These are phyloP conservation scores for Megaleporinus macrocephalus DNA, from an alignment of 2,113 vertebrate species.

Conservation along the genomic window DNA sequence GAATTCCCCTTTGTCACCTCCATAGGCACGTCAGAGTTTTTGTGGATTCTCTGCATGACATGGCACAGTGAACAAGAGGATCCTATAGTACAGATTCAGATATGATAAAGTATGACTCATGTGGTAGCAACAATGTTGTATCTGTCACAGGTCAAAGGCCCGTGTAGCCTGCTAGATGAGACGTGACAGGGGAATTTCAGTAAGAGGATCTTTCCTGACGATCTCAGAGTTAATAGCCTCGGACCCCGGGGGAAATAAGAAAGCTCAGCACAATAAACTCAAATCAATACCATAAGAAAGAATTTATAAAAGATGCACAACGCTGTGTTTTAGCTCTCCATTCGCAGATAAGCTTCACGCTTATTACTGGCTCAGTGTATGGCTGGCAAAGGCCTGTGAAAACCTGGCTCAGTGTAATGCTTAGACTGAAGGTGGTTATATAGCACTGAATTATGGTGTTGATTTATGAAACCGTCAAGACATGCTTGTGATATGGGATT, in stretches of 20 bases:
- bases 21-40: not conserved
- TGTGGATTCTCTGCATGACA: not conserved
- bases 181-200: conserved; percentile 57
- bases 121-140: conserved; percentile 52
- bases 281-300: conserved; percentile 79
- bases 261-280: conserved; percentile 70
- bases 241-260: conserved; percentile 72
- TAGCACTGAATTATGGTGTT: not conserved
- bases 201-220: conserved; percentile 56
- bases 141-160: conserved; percentile 56
- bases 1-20: conserved; percentile 1
- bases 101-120: conserved; percentile 44
- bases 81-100: conserved; percentile 19
- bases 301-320: conserved; percentile 79
- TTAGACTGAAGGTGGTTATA: not conserved
- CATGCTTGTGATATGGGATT: conserved; percentile 12
- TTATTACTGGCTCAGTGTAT: conserved; percentile 67
- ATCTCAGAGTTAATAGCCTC: conserved; percentile 66
- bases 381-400: not conserved
- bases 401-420: not conserved
- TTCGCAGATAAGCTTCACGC: conserved; percentile 70
- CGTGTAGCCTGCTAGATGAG: conserved; percentile 52
- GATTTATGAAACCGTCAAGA: not conserved
- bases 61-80: not conserved
- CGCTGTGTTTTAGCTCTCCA: conserved; percentile 74